Base-by-base conservation (phyloP, 2,888 invertebrate species). In the Diaphora mendica region DNA sequence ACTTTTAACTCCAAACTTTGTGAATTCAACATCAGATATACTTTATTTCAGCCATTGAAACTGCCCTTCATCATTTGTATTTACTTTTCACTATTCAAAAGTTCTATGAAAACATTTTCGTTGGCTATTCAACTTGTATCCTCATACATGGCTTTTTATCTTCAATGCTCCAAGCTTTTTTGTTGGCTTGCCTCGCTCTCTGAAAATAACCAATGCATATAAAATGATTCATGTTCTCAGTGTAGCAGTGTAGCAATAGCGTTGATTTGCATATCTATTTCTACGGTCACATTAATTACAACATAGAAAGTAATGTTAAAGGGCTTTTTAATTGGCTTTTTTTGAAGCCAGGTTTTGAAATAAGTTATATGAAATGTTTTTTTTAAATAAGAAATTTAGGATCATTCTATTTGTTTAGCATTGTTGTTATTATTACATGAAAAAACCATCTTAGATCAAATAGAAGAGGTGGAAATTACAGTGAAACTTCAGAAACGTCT, bases 151-250 rank as follows among this genome's bases (percentile, higher is more conserved):
- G 84, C 79, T 82, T 89, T 89, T 88, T 88, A 89, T 88, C 88
- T 87, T 81, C 75, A 77, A 79, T 75, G 81, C 78, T 76, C 78
- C 74, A 73, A 83, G 74, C 81, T 75, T 84, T 88, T 87, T 87
- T 87, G 85, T 87, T 86, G 79, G 77, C 77, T 79, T 81, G 75
- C 81, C 82, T 78, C 79, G 84, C 85, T 82, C 83, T 85, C 85
- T 82, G 83, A 84, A 89, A 89, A 91, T 90, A 91, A 88, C 90
- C 91, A 91, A 92, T 91, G 92, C 92, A 92, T 93, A 91, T 87
- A 90, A 91, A 92, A 92, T 93, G 91, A 92, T 93, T 90, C 90
- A 92, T 91, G 89, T 80, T 89, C 88, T 89, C 88, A 86, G 75
- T 87, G 88, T 89, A 76, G 74, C 76, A 64, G 83, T 35, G 35